Percentiles rank a stretch among this genome's conserved stretches.
phyloP scores from a whole-genome alignment of 2,797 vertebrate genomes.

The Acrossocheilus wenchowensis region DNA sequence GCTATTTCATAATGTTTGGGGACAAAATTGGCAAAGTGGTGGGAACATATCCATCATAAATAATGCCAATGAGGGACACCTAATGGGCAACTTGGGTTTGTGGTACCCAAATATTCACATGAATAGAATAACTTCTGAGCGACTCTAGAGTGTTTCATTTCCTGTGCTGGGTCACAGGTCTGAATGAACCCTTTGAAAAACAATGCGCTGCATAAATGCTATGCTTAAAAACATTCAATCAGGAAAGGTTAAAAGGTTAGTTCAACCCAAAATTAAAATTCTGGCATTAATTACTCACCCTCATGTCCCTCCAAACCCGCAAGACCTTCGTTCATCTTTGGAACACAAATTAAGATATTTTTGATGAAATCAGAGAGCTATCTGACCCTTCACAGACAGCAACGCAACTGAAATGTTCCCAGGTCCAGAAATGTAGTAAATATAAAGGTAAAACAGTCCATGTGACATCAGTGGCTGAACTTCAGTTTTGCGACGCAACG shows the following conservation, averaged over 20 bases:
- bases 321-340: too few relatives aligned
- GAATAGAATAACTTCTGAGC: not conserved
- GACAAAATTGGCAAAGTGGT: not conserved
- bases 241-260: not conserved
- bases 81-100: not conserved
- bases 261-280: too few relatives aligned
- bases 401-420: too few relatives aligned
- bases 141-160: conserved; percentile 5
- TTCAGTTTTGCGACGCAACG: too few relatives aligned
- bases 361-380: too few relatives aligned
- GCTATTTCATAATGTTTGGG: not conserved
- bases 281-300: too few relatives aligned
- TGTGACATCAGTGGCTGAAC: too few relatives aligned
- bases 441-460: too few relatives aligned
- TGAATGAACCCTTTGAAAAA: not conserved
- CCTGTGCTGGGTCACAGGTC: conserved; percentile 18
- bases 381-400: too few relatives aligned
- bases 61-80: not conserved
- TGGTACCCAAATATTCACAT: conserved; percentile 37
- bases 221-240: not conserved
- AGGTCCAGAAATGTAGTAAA: too few relatives aligned
- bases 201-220: conserved; percentile 12
- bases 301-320: too few relatives aligned
- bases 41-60: not conserved
- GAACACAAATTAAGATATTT: too few relatives aligned